These are phyloP conservation scores for Podargus strigoides DNA, from an alignment of 2,797 vertebrate species.

Conservation along the genomic window DNA sequence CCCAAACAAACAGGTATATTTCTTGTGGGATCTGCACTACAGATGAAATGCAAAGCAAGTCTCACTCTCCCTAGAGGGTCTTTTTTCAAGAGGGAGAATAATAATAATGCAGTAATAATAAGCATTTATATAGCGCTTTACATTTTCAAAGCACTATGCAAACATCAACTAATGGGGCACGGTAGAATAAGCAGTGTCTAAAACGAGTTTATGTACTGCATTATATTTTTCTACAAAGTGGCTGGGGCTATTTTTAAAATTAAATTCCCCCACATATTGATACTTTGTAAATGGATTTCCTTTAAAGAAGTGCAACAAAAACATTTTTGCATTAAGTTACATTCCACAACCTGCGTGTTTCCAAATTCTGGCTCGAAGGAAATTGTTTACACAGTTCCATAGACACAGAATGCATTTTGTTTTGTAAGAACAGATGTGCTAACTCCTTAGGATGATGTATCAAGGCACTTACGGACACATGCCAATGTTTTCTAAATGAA, in stretches of 20 bases:
- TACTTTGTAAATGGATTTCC: conserved; percentile 30
- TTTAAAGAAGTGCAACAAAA: background rate
- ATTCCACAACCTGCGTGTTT: background rate
- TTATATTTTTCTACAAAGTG: conserved; percentile 50
- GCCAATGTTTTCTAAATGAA: conserved; percentile 36
- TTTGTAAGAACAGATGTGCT: conserved; percentile 47
- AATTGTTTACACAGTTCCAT: conserved; percentile 52
- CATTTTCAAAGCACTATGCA: conserved; percentile 58
- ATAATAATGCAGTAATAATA: conserved; percentile 69
- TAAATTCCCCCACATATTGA: conserved; percentile 30
- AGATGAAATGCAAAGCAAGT: conserved; percentile 58
- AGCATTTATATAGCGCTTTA: conserved; percentile 68
- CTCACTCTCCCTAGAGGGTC: conserved; percentile 47
- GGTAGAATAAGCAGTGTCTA: conserved; percentile 58
- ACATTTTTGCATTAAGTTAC: background rate
- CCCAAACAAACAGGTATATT: conserved; percentile 39
- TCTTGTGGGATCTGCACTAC: conserved; percentile 38
- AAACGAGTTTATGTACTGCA: conserved; percentile 60
- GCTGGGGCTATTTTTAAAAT: conserved; percentile 35
- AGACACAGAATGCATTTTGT: conserved; percentile 45
- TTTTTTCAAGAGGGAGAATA: conserved; percentile 63
- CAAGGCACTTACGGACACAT: background rate
- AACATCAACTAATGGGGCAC: conserved; percentile 66
- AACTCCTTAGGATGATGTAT: conserved; percentile 32
- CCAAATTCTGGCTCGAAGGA: background rate